Evolutionary conservation across 2,113 vertebrate genomes (phyloP).

Genomic region (Mola mola): DNA sequence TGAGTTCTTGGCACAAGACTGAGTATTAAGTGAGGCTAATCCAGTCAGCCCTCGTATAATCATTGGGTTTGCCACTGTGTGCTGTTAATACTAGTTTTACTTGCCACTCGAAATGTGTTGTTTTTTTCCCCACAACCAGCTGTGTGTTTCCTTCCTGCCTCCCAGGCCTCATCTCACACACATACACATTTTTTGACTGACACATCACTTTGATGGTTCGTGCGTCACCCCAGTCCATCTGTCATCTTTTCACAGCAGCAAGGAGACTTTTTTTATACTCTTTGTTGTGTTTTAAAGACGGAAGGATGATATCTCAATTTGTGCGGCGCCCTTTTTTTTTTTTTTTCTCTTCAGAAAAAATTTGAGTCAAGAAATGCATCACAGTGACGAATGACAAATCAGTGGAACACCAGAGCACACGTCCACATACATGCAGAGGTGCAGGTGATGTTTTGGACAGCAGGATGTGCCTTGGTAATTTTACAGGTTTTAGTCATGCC

Average conservation of each 20-base stretch:
- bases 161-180: conserved; percentile 51
- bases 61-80: not conserved
- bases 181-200: conserved; percentile 55
- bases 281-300: conserved; percentile 17
- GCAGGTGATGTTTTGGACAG: conserved; percentile 61
- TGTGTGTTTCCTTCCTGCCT: conserved; percentile 72
- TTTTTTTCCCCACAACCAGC: conserved; percentile 65
- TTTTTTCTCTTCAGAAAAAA: conserved; percentile 9
- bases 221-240: conserved; percentile 55
- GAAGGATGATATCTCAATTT: conserved; percentile 43
- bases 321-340: conserved; percentile 32
- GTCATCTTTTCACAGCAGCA: conserved; percentile 50
- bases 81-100: conserved; percentile 59
- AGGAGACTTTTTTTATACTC: conserved; percentile 5
- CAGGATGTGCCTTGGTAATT: conserved; percentile 74
- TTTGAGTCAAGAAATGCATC: conserved; percentile 57
- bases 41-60: not conserved
- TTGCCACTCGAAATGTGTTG: conserved; percentile 58
- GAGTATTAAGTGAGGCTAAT: rapidly evolving
- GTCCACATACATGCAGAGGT: conserved; percentile 36
- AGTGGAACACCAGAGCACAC: conserved; percentile 42
- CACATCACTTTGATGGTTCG: conserved; percentile 67
- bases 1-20: not conserved
- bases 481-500: conserved; percentile 75
- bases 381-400: conserved; percentile 54